Evolutionary conservation across 2,888 invertebrate species (phyloP).

Genomic region (Xanthorhoe spadicearia): DNA sequence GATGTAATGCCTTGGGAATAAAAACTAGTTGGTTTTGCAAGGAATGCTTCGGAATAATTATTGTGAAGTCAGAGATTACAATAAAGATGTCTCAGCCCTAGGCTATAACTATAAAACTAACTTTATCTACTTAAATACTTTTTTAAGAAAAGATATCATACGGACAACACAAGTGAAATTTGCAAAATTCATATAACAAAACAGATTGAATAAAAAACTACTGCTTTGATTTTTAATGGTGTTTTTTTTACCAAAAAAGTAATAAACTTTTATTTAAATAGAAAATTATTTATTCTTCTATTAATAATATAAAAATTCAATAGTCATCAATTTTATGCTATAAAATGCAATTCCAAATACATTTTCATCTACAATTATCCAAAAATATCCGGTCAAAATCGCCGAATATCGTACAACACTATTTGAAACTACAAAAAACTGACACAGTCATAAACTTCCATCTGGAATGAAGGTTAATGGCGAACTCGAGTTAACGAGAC

Average conservation of each 20-base stretch:
- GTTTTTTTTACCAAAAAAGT: too few relatives aligned
- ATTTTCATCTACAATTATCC: too few relatives aligned
- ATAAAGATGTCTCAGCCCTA: not conserved
- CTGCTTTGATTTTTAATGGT: too few relatives aligned
- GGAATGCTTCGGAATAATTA: conserved; percentile 9
- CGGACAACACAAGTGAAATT: not conserved
- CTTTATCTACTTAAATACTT: not conserved
- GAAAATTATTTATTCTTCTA: too few relatives aligned
- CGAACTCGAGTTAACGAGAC: conserved; percentile 16
- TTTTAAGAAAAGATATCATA: not conserved
- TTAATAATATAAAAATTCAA: too few relatives aligned
- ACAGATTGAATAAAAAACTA: too few relatives aligned
- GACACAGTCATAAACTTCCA: conserved; percentile 22
- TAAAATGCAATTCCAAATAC: too few relatives aligned
- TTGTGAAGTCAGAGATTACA: conserved; percentile 8
- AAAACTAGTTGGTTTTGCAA: conserved; percentile 32
- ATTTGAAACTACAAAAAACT: conserved; percentile 24
- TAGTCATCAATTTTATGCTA: too few relatives aligned
- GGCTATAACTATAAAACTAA: not conserved
- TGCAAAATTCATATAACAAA: too few relatives aligned
- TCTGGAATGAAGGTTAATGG: conserved; percentile 19
- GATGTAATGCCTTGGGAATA: conserved; percentile 32
- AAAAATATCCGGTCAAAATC: not conserved
- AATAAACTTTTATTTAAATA: too few relatives aligned
- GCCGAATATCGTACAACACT: not conserved